phyloP scores from a whole-genome alignment of 2,888 invertebrate genomes.

The Thecocarcelia acutangulata region DNA sequence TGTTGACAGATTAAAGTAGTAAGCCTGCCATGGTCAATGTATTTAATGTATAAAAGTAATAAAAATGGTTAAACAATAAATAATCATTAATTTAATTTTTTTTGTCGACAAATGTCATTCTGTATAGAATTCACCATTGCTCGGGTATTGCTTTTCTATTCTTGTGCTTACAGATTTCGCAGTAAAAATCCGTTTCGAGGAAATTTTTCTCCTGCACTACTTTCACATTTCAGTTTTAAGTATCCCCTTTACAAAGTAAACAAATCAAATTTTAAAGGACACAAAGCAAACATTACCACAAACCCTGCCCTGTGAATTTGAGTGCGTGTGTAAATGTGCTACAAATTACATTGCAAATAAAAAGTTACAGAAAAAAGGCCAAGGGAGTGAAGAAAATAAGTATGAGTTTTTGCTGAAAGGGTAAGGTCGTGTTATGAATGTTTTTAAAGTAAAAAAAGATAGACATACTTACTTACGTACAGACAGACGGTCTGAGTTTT shows the following conservation, averaged over 20 bases:
- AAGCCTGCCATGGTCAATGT: too few species aligned
- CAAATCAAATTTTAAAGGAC: constrained; percentile 63
- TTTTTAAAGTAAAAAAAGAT: constrained; percentile 16
- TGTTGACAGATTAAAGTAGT: too few species aligned
- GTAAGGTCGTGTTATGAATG: constrained; percentile 44
- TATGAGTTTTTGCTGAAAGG: constrained; percentile 15
- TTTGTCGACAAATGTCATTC: too few species aligned
- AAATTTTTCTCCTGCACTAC: not conserved
- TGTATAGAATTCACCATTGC: too few species aligned
- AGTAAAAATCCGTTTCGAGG: too few species aligned
- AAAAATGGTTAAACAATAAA: too few species aligned
- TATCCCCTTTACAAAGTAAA: constrained; percentile 53
- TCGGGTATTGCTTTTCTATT: too few species aligned
- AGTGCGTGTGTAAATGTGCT: constrained; percentile 2
- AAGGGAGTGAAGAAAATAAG: constrained; percentile 11
- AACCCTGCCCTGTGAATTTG: constrained; percentile 22
- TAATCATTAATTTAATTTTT: too few species aligned
- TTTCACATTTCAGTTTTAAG: constrained; percentile 30
- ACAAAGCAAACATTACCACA: constrained; percentile 39
- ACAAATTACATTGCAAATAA: constrained; percentile 31
- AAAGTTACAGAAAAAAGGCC: constrained; percentile 15
- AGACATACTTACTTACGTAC: not conserved
- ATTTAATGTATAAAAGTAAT: too few species aligned
- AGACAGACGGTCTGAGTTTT: constrained; percentile 6
- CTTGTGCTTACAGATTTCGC: too few species aligned